These are phyloP conservation scores for Acipenser ruthenus DNA, from an alignment of 2,797 vertebrate species.

Conservation along the genomic window DNA sequence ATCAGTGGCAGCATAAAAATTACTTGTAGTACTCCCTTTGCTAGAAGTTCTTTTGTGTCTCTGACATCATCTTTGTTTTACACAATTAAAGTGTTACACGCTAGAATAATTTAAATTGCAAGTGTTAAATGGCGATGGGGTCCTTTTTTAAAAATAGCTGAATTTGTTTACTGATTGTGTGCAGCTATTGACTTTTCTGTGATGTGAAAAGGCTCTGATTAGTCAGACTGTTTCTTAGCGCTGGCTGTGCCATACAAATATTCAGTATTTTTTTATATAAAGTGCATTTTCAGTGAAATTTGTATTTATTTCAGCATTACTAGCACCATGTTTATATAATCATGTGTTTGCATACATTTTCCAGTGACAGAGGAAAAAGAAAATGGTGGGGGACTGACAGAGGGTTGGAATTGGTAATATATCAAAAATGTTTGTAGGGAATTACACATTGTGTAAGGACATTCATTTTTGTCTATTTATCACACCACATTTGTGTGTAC, in stretches of 20 bases:
- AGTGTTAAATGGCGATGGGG: constrained; percentile 73
- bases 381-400: no score
- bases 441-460: no score
- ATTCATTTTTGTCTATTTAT: no score
- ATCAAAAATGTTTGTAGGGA: no score
- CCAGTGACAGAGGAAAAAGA: no score
- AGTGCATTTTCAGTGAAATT: no score
- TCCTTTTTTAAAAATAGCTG: constrained; percentile 65
- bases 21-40: constrained; percentile 72
- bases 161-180: constrained; percentile 87
- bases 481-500: no score
- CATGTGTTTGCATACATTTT: no score
- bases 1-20: constrained; percentile 71
- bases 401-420: no score
- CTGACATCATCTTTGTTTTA: constrained; percentile 89
- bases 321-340: no score
- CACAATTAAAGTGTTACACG: constrained; percentile 90
- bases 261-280: constrained; percentile 34
- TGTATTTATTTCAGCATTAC: no score
- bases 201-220: constrained; percentile 75
- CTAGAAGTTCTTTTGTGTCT: constrained; percentile 75
- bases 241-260: constrained; percentile 30
- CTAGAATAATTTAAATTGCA: constrained; percentile 93
- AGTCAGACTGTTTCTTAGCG: constrained; percentile 30
- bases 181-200: constrained; percentile 75